These are phyloP conservation scores for Andrena minutula DNA, from an alignment of 2,888 invertebrate species.

Conservation along the genomic window DNA sequence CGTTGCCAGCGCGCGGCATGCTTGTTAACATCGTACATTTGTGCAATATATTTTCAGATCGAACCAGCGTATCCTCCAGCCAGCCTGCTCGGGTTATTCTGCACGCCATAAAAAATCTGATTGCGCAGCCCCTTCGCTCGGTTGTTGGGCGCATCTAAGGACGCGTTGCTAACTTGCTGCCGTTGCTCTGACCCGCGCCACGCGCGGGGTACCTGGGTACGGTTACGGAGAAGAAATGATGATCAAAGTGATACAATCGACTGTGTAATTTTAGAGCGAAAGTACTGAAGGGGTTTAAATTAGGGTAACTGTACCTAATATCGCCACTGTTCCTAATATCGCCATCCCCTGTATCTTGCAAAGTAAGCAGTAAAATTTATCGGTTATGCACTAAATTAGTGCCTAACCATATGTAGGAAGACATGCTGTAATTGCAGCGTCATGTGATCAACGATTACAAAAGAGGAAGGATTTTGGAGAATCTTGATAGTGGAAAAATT, in stretches of 20 bases:
- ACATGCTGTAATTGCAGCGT: no score
- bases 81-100: constrained; percentile 42
- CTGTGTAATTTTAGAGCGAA: not conserved
- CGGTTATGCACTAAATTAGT: no score
- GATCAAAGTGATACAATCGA: not conserved
- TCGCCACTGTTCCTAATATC: no score
- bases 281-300: no score
- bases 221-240: constrained; percentile 12
- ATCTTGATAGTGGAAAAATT: no score
- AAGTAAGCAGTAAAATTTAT: no score
- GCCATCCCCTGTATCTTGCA: no score
- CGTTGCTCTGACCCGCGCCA: constrained; percentile 34
- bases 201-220: constrained; percentile 6
- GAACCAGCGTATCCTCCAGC: constrained; percentile 29
- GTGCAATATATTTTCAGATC: constrained; percentile 61
- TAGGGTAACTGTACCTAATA: no score
- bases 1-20: constrained; percentile 39
- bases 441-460: no score
- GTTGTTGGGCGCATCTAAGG: constrained; percentile 39
- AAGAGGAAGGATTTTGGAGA: no score
- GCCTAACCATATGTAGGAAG: no score
- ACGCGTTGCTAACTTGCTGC: constrained; percentile 37
- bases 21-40: constrained; percentile 61
- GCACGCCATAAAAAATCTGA: constrained; percentile 44
- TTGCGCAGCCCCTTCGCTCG: constrained; percentile 56